These are phyloP conservation scores for Leptocoma aspasia DNA, from an alignment of 2,113 vertebrate genomes.

Conservation along the genomic window DNA sequence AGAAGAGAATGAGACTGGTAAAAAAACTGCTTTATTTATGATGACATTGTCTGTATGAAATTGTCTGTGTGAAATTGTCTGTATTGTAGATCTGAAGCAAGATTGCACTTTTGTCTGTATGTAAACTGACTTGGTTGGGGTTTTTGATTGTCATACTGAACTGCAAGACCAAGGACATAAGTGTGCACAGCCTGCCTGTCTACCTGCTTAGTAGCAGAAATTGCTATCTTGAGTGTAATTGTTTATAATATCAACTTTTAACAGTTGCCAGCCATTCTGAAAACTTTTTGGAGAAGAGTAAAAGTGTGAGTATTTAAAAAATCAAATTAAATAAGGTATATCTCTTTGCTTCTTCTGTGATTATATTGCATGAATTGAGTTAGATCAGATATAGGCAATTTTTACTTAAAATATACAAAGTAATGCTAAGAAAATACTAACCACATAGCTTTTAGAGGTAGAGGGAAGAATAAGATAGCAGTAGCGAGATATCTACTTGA, in stretches of 20 bases:
- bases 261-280: not conserved
- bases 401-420: not conserved
- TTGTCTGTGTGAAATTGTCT: not conserved
- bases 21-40: not conserved
- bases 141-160: not conserved
- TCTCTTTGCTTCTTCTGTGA: not conserved
- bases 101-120: not conserved
- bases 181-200: not conserved
- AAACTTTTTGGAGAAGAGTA: not conserved
- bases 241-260: not conserved
- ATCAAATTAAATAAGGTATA: not conserved
- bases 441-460: not conserved
- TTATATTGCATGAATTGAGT: not conserved
- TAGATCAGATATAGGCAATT: not conserved
- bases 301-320: not conserved
- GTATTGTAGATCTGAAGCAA: not conserved
- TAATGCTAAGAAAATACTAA: not conserved
- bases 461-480: not conserved
- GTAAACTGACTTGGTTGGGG: not conserved
- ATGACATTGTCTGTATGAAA: not conserved
- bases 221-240: not conserved
- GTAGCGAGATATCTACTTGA: not conserved
- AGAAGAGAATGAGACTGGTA: not conserved
- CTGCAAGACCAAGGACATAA: not conserved
- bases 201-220: not conserved